Evolutionary conservation across 23 tunicate genomes (phyloP).

Genomic region (Clavelina lepadiformis): DNA sequence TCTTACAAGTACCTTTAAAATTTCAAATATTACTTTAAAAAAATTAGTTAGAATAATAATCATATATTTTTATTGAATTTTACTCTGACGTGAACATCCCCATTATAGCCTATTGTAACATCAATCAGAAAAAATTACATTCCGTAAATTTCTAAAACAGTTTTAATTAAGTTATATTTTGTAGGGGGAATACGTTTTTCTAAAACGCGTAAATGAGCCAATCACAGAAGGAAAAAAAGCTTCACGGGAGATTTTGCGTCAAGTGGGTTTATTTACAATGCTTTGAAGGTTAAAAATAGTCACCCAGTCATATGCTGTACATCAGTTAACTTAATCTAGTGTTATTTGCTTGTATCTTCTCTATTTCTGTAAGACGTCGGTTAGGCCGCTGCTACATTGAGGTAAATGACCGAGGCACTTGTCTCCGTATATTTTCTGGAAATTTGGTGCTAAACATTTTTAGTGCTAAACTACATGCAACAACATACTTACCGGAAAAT

Average conservation of each 20-base stretch:
- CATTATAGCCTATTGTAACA: not conserved
- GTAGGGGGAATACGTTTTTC: slow-evolving; percentile 60
- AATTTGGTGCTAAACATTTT: no score
- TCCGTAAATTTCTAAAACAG: not conserved
- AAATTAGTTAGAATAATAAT: not conserved
- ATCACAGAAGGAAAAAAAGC: slow-evolving; percentile 16
- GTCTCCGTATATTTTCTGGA: no score
- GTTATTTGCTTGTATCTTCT: no score
- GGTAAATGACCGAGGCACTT: no score
- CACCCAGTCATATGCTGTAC: no score
- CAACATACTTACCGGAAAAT: no score
- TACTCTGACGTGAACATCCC: no score
- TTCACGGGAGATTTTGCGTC: slow-evolving; percentile 16
- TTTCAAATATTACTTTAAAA: not conserved
- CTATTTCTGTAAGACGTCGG: no score
- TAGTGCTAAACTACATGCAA: no score
- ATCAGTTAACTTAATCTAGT: no score
- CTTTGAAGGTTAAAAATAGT: no score
- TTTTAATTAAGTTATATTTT: not conserved
- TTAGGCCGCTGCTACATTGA: no score
- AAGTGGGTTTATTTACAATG: slow-evolving; percentile 28
- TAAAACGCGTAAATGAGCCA: slow-evolving; percentile 31
- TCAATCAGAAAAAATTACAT: not conserved
- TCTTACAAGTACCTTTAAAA: not conserved
- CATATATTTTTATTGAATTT: not conserved